A percentile compares a stretch with the other conserved stretches of the same genome.
These are phyloP conservation scores for Anastrepha ludens DNA, from an alignment of 1,140 invertebrate species.

Conservation along the genomic window DNA sequence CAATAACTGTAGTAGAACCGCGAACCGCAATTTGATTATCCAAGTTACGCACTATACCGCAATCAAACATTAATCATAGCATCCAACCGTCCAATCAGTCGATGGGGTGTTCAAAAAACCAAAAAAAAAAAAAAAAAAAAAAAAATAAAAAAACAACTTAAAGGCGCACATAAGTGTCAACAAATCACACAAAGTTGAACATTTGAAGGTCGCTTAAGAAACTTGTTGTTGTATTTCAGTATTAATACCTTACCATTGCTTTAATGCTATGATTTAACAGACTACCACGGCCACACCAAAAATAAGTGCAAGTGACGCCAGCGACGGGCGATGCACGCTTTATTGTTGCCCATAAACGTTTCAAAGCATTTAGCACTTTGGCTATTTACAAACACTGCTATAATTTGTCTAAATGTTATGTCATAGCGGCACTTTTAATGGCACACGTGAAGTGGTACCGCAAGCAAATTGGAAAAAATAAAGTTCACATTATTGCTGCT, in stretches of 20 bases:
- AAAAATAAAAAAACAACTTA: neutral
- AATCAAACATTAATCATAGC: neutral
- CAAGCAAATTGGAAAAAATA: neutral
- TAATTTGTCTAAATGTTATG: neutral
- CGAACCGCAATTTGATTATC: neutral
- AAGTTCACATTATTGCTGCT: neutral
- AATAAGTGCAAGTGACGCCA: neutral
- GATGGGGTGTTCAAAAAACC: neutral
- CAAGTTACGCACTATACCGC: neutral
- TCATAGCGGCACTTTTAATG: neutral
- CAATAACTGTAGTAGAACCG: conserved; percentile 13
- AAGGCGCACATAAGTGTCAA: neutral
- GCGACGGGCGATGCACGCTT: neutral
- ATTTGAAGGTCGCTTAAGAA: neutral
- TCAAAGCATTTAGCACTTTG: neutral
- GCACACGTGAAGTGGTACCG: neutral
- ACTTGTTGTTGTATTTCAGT: neutral
- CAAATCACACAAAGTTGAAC: neutral
- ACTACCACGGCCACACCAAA: neutral
- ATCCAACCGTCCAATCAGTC: neutral
- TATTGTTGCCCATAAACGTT: conserved; percentile 7
- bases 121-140: neutral
- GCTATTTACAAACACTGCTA: neutral
- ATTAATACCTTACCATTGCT: neutral
- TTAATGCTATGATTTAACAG: neutral